A percentile compares a stretch with the other conserved stretches of the same genome.
Evolutionary conservation across 2,888 invertebrate genomes (phyloP).

Genomic region (Calephelis perditalis): DNA sequence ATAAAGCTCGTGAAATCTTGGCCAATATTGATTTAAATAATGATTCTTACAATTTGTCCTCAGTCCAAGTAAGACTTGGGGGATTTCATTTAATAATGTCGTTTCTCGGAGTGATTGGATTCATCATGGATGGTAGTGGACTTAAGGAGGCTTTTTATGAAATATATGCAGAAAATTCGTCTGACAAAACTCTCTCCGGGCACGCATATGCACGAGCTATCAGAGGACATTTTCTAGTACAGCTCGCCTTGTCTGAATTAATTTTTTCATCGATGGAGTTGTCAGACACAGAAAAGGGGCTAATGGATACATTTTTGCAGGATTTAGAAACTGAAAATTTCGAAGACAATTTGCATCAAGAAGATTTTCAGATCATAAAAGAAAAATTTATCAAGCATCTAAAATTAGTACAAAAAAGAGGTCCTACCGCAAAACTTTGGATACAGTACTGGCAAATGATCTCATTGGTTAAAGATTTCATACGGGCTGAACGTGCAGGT

Average conservation of each 20-base stretch:
- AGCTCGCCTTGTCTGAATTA: conserved; percentile 30
- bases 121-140: conserved; percentile 43
- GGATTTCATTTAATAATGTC: conserved; percentile 44
- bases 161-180: conserved; percentile 33
- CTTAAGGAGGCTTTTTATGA: conserved; percentile 28
- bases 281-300: background rate
- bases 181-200: conserved; percentile 40
- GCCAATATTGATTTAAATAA: conserved; percentile 27
- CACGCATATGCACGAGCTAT: conserved; percentile 39
- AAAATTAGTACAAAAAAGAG: conserved; percentile 29
- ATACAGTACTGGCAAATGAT: conserved; percentile 43
- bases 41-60: conserved; percentile 23
- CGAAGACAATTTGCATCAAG: conserved; percentile 5
- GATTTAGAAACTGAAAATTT: conserved; percentile 3
- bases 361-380: conserved; percentile 8
- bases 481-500: conserved; percentile 7
- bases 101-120: conserved; percentile 40
- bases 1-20: conserved; percentile 41
- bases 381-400: conserved; percentile 31
- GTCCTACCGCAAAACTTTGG: conserved; percentile 40
- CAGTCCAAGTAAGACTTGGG: conserved; percentile 38
- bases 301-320: conserved; percentile 8
- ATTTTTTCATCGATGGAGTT: conserved; percentile 26
- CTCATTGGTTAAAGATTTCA: conserved; percentile 9
- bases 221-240: conserved; percentile 38